Base-by-base conservation (phyloP, 2,797 vertebrate species). In the Sebastes elongatus region DNA sequence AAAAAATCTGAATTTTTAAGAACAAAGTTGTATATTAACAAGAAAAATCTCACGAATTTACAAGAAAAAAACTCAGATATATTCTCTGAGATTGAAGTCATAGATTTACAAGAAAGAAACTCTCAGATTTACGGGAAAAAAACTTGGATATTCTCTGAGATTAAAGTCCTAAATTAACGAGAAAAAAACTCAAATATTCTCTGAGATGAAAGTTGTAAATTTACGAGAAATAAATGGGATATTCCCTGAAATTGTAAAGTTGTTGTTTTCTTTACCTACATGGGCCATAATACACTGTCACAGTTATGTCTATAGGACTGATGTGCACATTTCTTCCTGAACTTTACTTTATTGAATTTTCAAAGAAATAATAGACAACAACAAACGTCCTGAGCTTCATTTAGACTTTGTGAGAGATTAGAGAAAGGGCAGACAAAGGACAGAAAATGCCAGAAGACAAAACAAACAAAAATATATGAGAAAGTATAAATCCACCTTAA, bases 221-320 rank as follows among this genome's bases (percentile, higher is more conserved):
- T 52, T 10, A 52, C 49, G 1, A 52, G 49, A 52, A 52, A 52
- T 7, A 52, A 52, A n/a, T n/a, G 8, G 8, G 8, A 52, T 52
- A 52, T 52, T 52, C 49, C 9, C 18, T 52, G 20, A n/a, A 20
- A n/a, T 52, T 52, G n/a, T 18, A 46, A 46, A 46, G 16, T 46
- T 46, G 16, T 52, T 52, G 18, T 20, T 52, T 52, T n/a, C 46
- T 52, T n/a, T 20, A 52, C 20, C 49, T 52, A 52, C 20, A 52
- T 9, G 0, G 18, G 20, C 49, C 3, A 2, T 52, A n/a, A 52
- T n/a, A n/a, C 8, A 0, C 49, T n/a, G 7, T 52, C 20, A 9
- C 20, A 20, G 22, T 7, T 18, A 23, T 7, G 6, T 27, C 10
- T 16, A 3, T 2, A 13, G n/a, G 3, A 35, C 33, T 8, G 3